Percentiles rank a stretch among this genome's conserved stretches.
phyloP scores from a whole-genome alignment of 1,140 invertebrate species.

The Laodelphax striatellus region DNA sequence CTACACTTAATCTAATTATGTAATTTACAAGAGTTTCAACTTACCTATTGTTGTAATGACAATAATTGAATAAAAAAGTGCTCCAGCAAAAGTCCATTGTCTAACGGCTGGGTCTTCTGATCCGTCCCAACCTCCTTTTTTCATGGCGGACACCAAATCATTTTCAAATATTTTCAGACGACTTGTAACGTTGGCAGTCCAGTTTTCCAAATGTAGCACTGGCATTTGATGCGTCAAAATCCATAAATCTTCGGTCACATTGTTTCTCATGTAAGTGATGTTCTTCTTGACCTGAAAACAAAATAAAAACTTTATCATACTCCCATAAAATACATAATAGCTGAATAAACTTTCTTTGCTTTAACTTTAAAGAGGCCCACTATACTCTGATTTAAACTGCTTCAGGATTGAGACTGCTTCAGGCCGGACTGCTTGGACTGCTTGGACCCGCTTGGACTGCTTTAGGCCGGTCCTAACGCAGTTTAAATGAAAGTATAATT shows the following conservation, averaged over 20 bases:
- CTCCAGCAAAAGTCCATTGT: slow-evolving; percentile 84
- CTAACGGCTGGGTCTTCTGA: slow-evolving; percentile 59
- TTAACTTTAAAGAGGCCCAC: too few species aligned
- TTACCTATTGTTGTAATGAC: slow-evolving; percentile 94
- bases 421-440: too few species aligned
- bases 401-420: too few species aligned
- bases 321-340: too few species aligned
- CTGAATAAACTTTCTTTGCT: too few species aligned
- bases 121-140: slow-evolving; percentile 85
- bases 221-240: slow-evolving; percentile 50
- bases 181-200: slow-evolving; percentile 47
- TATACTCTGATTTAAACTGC: too few species aligned
- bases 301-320: background rate
- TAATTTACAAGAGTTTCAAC: too few species aligned
- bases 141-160: slow-evolving; percentile 69
- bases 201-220: slow-evolving; percentile 57
- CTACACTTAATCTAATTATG: too few species aligned
- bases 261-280: slow-evolving; percentile 55
- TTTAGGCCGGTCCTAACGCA: too few species aligned
- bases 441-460: too few species aligned
- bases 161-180: slow-evolving; percentile 65
- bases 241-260: slow-evolving; percentile 72
- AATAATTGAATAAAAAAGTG: slow-evolving; percentile 93
- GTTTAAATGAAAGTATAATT: too few species aligned
- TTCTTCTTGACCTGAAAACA: slow-evolving; percentile 59